Evolutionary conservation across 2,888 invertebrate species (phyloP).

Genomic region (Eugnorisma glareosa): DNA sequence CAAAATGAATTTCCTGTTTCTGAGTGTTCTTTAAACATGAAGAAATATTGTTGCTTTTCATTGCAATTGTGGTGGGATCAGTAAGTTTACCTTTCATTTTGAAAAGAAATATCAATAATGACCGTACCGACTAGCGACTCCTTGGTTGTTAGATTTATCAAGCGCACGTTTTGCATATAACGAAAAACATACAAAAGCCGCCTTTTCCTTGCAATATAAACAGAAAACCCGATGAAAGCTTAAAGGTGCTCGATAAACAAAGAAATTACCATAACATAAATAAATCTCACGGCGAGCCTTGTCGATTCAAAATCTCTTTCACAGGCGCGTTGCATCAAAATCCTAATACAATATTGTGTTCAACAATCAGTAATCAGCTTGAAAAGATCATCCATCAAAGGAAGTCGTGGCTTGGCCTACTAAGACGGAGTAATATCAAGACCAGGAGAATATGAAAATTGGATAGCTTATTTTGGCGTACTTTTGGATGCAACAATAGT

Average conservation of each 20-base stretch:
- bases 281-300: slow-evolving; percentile 6
- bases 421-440: not conserved
- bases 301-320: not conserved
- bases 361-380: slow-evolving; percentile 17
- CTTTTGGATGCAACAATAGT: not conserved
- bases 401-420: not conserved
- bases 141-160: not conserved
- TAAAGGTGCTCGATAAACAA: slow-evolving; percentile 32
- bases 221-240: slow-evolving; percentile 18
- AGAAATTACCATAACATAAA: slow-evolving; percentile 39
- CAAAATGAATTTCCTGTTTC: slow-evolving; percentile 1
- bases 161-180: slow-evolving; percentile 1
- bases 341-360: slow-evolving; percentile 18
- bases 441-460: not conserved
- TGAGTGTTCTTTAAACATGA: slow-evolving; percentile 7
- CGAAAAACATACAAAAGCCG: not conserved
- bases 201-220: not conserved
- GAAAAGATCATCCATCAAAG: slow-evolving; percentile 20
- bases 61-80: not conserved
- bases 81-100: not conserved
- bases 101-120: not conserved
- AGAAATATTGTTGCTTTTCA: not conserved
- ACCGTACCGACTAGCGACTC: not conserved
- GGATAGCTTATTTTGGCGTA: not conserved
- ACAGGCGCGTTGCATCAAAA: slow-evolving; percentile 9